Percentiles rank a stretch among this genome's conserved stretches.
Conservation (phyloP, 2,113 vertebrate species). For the Tinamus guttatus region DNA sequence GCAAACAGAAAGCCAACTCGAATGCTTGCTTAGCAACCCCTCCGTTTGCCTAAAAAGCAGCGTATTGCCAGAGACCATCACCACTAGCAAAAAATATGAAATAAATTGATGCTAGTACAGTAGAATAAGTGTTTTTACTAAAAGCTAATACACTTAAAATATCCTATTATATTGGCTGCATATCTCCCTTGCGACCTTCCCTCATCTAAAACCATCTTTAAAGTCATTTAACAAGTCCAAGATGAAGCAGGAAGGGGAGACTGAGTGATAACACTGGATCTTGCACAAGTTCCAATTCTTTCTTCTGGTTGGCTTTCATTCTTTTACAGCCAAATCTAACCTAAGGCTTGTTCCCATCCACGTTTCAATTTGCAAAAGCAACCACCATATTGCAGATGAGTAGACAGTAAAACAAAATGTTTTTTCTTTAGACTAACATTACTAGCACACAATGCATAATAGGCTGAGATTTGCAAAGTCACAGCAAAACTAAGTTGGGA, state of each 20-base stretch:
- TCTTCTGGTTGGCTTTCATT: not conserved
- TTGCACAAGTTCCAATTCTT: not conserved
- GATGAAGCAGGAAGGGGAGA: not conserved
- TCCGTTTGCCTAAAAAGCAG: not conserved
- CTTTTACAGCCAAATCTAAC: not conserved
- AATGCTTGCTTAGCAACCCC: not conserved
- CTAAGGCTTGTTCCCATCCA: not conserved
- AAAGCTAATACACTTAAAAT: not conserved
- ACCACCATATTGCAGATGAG: not conserved
- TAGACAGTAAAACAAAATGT: not conserved
- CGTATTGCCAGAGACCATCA: not conserved
- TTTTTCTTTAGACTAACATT: not conserved
- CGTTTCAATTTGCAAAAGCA: not conserved
- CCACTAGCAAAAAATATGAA: not conserved
- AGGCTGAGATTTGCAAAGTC: not conserved
- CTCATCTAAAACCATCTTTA: not conserved
- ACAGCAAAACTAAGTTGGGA: not conserved
- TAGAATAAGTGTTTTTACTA: not conserved
- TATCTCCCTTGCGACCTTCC: not conserved
- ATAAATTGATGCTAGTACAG: not conserved
- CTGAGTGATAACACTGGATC: not conserved
- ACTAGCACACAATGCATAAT: not conserved
- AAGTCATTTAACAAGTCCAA: not conserved
- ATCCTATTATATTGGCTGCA: not conserved
- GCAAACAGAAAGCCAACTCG: constrained; percentile 39